phyloP scores from a whole-genome alignment of 2,888 invertebrate species.

The Actias luna region DNA sequence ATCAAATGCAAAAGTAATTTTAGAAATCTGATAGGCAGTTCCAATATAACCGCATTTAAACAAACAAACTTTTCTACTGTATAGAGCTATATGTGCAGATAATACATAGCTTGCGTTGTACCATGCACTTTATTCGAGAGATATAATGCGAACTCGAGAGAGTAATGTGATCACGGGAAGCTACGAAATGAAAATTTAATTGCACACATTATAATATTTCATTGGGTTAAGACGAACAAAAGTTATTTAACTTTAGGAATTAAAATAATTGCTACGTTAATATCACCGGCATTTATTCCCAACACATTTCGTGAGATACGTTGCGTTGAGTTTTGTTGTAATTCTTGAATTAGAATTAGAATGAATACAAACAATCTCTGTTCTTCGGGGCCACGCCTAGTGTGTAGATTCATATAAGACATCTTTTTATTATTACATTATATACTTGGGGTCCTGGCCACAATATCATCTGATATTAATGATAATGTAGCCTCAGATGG shows the following conservation, averaged over 20 bases:
- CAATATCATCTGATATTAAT: too few species aligned
- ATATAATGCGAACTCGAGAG: background rate
- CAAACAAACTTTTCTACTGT: too few species aligned
- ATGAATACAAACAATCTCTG: too few species aligned
- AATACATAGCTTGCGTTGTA: constrained; percentile 3
- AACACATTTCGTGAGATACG: background rate
- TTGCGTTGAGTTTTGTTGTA: background rate
- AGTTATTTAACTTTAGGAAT: background rate
- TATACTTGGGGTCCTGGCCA: too few species aligned
- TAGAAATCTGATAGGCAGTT: too few species aligned
- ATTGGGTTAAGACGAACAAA: background rate
- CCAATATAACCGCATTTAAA: too few species aligned
- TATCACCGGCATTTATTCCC: background rate
- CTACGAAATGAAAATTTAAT: constrained; percentile 5
- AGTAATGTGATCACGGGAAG: background rate
- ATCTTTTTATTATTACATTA: too few species aligned
- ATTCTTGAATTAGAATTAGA: too few species aligned
- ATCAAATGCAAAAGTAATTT: too few species aligned
- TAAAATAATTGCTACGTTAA: background rate
- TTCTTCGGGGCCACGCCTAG: too few species aligned
- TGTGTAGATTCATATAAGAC: too few species aligned
- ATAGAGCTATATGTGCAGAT: background rate
- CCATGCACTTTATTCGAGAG: background rate
- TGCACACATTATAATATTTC: constrained; percentile 1
- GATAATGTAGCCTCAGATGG: too few species aligned